Conservation (phyloP, 2,888 invertebrate species). For the Camponotus fellah region DNA sequence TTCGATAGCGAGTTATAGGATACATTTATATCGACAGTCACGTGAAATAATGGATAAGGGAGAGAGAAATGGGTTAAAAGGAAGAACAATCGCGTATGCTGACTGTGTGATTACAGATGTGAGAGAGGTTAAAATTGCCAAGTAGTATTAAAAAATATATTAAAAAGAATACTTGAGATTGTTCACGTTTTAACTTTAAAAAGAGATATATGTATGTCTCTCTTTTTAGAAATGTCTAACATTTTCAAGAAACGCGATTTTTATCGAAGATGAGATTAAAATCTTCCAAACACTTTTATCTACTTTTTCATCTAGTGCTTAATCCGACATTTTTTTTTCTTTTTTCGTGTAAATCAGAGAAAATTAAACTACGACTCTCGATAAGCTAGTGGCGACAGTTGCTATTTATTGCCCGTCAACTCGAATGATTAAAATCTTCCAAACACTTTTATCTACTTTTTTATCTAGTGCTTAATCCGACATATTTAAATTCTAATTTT, state of each 20-base stretch:
- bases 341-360: no score
- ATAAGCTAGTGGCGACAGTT: no score
- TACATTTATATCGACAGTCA: constrained; percentile 30
- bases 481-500: neutral
- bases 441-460: neutral
- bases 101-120: neutral
- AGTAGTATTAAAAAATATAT: constrained; percentile 15
- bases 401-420: no score
- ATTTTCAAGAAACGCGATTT: neutral
- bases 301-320: neutral
- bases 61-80: constrained; percentile 18
- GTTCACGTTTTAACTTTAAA: constrained; percentile 3
- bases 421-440: neutral
- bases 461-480: neutral
- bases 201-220: neutral
- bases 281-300: neutral
- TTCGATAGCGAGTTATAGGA: constrained; percentile 14
- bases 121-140: neutral
- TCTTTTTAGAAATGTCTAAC: neutral
- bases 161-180: neutral
- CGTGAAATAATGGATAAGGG: constrained; percentile 41
- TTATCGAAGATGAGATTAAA: neutral
- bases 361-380: no score
- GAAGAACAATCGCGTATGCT: neutral
- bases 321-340: neutral